Percentiles rank a stretch among this genome's conserved stretches.
phyloP scores from a whole-genome alignment of 2,113 vertebrate genomes.

The Bufo gargarizans region DNA sequence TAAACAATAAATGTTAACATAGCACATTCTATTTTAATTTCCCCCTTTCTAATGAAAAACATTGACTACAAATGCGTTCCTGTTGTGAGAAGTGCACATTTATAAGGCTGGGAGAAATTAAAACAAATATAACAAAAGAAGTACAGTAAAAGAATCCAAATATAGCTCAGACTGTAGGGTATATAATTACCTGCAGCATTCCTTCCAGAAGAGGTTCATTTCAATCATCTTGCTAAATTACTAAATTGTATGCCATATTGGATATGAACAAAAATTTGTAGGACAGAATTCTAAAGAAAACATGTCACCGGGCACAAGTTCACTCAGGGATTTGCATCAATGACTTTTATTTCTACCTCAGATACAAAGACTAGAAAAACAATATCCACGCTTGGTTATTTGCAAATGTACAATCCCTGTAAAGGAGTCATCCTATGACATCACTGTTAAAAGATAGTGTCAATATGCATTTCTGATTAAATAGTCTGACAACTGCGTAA shows the following conservation, averaged over 20 bases:
- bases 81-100: conserved; percentile 25
- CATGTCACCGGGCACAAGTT: not conserved
- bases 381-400: too few relatives aligned
- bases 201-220: not conserved
- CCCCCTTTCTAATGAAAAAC: conserved; percentile 27
- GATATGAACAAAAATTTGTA: not conserved
- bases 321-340: too few relatives aligned
- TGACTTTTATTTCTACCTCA: too few relatives aligned
- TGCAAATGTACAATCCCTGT: too few relatives aligned
- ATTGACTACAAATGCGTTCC: conserved; percentile 8
- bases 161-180: not conserved
- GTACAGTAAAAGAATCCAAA: not conserved
- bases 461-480: too few relatives aligned
- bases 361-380: too few relatives aligned
- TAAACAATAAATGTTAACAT: conserved; percentile 41
- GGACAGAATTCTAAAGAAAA: not conserved
- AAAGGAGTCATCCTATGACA: too few relatives aligned
- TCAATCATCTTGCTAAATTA: not conserved
- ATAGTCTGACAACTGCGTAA: too few relatives aligned
- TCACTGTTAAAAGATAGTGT: too few relatives aligned
- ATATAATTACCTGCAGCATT: not conserved
- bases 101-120: not conserved
- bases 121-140: conserved; percentile 27
- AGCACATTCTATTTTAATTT: conserved; percentile 30
- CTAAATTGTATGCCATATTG: not conserved